Evolutionary conservation across 2,888 invertebrate species (phyloP), one percentile per base, ranked within the genome.

Genomic region (Balanococcus diminutus): DNA sequence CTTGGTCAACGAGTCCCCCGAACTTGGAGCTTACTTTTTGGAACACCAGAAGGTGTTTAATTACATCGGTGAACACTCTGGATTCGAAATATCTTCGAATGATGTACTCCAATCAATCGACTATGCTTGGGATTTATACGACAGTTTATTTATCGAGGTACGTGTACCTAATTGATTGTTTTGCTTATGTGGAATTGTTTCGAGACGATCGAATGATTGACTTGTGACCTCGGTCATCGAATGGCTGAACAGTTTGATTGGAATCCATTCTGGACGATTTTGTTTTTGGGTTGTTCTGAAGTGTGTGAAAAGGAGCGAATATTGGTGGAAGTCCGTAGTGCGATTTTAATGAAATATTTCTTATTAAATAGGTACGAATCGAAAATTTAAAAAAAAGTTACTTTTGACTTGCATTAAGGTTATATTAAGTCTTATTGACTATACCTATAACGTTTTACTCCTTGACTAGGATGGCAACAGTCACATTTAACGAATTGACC

Each of bases 1-100:
- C 79, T 19, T 85, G n/a, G 32, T 75, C 14, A 85, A 85, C 42
- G 39, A 31, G 42, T 85, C 85, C 11, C 85, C 85, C 5, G 85
- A 85, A 46, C 32, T 85, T 22, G 22, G 22, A n/a, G 85, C 85
- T 39, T 85, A 67, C 51, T 85, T 51, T 19, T 6, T 25, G 19
- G 85, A 75, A n/a, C 85, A 85, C 19, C 25, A 14, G 32, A 31
- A 32, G 19, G 5, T 79, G 9, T 46, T 85, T n/a, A 28, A 51
- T 2, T 79, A 85, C n/a, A 42, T 46, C 8, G 31, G 31, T 4
- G 11, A 8, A 0, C 31, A 51, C 79, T 39, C 85, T 6, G 85
- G 85, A 14, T 25, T 46, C 14, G 51, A 39, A 16, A 46, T 85
- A 28, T 46, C 75, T 9, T 22, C 75, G 1, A 51, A 79, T 14